Evolutionary conservation across 1,140 invertebrate species (phyloP), one percentile per base, ranked within the genome.

Genomic region (Drosophila nigrodunni): DNA sequence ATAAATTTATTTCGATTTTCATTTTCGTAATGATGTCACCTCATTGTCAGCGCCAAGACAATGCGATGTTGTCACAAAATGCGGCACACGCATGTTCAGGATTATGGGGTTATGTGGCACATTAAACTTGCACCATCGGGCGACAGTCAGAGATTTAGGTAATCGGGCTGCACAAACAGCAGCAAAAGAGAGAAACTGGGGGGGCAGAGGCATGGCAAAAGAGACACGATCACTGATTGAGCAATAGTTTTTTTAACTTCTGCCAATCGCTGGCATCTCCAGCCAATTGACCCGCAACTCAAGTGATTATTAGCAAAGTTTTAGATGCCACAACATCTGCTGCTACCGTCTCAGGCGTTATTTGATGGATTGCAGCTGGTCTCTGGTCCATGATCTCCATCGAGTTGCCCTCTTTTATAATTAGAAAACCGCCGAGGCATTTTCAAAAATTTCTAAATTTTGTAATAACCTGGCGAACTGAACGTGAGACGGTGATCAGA

Each of bases 331-430:
- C n/a, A 47, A 34, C 72, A 76, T 60, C 43, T 57, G 43, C 11
- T 25, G 52, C 15, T 47, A 49, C 21, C 44, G 67, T 64, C 59
- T 75, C 67, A 64, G 62, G 54, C 35, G 52, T 65, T 50, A 73
- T 67, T 82, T 88, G 82, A 87, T 88, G 80, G 83, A 87, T 88
- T 88, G 82, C 82, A 87, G 83, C 83, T 88, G 82, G 64, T 54
- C 35, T 21, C 11, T 43, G 9, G 39, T 11, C 39, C 11, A 43
- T 43, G 15, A 11, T 57, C 35, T 35, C 37, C 72, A 62, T 59
- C 59, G 50, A 69, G 78, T 78, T 57, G 60, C 64, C 49, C 71
- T 49, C 71, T 69, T 86, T 78, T 86, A 86, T 88, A 83, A 87
- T 87, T 87, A 88, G 82, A 87, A 87, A 41, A 46, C 25, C 25